Evolutionary conservation across 2,888 invertebrate genomes (phyloP).

Genomic region (Macrophya annulata): DNA sequence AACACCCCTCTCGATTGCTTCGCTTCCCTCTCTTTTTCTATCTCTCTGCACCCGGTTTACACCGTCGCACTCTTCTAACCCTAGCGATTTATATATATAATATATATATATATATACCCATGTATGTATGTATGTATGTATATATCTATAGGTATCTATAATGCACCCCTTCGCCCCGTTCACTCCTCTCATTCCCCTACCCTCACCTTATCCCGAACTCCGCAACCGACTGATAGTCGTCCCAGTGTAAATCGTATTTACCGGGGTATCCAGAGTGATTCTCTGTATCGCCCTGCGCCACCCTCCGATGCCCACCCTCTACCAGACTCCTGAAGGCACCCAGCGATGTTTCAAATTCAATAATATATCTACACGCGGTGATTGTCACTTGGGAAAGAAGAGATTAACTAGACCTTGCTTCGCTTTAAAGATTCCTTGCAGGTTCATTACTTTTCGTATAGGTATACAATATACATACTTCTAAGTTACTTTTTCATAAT

Average conservation of each 20-base stretch:
- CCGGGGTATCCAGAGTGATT: constrained; percentile 72
- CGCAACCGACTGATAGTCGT: constrained; percentile 58
- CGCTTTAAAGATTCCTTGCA: not conserved
- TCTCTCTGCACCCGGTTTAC: not conserved
- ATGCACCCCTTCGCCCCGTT: constrained; percentile 18
- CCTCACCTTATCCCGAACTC: constrained; percentile 21
- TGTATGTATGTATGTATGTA: not conserved
- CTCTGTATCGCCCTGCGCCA: constrained; percentile 57
- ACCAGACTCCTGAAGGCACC: constrained; percentile 55
- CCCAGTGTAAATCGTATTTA: constrained; percentile 77
- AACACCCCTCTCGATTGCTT: constrained; percentile 69
- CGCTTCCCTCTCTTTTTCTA: constrained; percentile 30
- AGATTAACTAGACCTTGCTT: not conserved
- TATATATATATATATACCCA: no score
- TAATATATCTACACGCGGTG: constrained; percentile 65
- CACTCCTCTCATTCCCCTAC: not conserved
- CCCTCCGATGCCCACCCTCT: constrained; percentile 50
- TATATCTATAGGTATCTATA: not conserved
- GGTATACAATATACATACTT: not conserved
- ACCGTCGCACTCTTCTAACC: constrained; percentile 28
- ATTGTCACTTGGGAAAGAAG: constrained; percentile 67
- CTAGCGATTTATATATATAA: not conserved
- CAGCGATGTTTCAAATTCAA: constrained; percentile 65
- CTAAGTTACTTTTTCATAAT: not conserved
- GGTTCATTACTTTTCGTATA: not conserved